phyloP scores from a whole-genome alignment of 2,113 vertebrate species.

The Dipodomys spectabilis region DNA sequence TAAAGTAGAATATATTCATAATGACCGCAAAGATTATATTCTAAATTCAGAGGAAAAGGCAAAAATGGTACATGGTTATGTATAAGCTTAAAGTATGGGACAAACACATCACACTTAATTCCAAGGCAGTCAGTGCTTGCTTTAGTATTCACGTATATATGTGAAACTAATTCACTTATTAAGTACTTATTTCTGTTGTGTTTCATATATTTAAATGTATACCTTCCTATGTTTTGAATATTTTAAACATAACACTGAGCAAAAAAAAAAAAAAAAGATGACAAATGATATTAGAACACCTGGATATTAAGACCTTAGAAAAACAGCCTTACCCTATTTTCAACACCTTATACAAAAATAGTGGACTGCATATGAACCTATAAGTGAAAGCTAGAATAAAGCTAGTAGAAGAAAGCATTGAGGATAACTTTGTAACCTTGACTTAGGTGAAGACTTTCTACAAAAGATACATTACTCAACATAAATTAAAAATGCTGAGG shows the following conservation, averaged over 20 bases:
- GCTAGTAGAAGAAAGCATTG: background rate
- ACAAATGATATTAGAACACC: background rate
- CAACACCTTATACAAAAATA: background rate
- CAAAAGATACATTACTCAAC: background rate
- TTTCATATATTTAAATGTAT: background rate
- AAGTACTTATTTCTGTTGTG: background rate
- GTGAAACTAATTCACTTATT: too few species aligned
- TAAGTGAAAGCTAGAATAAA: slow-evolving; percentile 40
- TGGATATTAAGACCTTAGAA: background rate
- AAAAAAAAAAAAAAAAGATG: background rate
- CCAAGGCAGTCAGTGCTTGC: background rate
- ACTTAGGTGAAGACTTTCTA: background rate
- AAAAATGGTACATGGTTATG: background rate
- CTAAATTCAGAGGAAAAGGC: background rate
- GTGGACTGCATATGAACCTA: background rate
- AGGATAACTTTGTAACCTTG: background rate
- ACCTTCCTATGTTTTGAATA: background rate
- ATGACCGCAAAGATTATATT: background rate
- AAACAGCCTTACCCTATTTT: background rate
- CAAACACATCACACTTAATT: background rate
- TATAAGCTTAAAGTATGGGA: background rate
- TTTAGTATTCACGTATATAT: background rate
- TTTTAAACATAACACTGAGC: background rate
- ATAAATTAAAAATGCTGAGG: background rate
- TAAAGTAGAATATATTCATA: background rate